A percentile compares a stretch with the other conserved stretches of the same genome.
phyloP scores from a whole-genome alignment of 2,113 vertebrate genomes.

The Nycticorax nycticorax region DNA sequence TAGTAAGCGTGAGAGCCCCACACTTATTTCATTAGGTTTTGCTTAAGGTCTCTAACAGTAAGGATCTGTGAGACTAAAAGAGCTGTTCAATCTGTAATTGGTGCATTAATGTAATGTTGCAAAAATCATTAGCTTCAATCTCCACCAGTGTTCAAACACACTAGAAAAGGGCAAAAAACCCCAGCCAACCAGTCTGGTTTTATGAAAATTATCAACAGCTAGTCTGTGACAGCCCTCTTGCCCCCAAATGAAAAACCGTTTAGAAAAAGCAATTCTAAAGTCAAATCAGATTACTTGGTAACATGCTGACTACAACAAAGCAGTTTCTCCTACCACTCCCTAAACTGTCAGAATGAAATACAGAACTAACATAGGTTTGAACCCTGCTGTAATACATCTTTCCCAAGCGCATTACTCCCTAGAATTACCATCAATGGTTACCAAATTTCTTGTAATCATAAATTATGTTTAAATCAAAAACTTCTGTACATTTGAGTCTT shows the following conservation, averaged over 20 bases:
- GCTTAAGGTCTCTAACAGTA: background rate
- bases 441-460: background rate
- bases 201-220: background rate
- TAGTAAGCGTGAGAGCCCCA: background rate
- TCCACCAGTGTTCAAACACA: background rate
- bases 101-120: background rate
- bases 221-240: rapidly evolving
- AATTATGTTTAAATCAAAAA: background rate
- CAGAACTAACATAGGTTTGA: background rate
- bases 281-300: background rate
- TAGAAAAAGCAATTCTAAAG: background rate
- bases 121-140: background rate
- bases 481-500: background rate
- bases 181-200: background rate
- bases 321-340: background rate
- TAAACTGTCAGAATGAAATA: background rate
- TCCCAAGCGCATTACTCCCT: background rate
- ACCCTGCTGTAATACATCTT: background rate
- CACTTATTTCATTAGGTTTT: background rate
- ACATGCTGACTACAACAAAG: background rate
- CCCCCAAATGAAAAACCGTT: background rate
- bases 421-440: background rate
- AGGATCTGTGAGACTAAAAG: background rate
- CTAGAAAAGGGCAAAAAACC: background rate
- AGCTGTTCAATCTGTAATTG: background rate